A percentile compares a stretch with the other conserved stretches of the same genome.
Evolutionary conservation across 2,888 invertebrate genomes (phyloP).

Genomic region (Poecilobothrus nobilitatus): DNA sequence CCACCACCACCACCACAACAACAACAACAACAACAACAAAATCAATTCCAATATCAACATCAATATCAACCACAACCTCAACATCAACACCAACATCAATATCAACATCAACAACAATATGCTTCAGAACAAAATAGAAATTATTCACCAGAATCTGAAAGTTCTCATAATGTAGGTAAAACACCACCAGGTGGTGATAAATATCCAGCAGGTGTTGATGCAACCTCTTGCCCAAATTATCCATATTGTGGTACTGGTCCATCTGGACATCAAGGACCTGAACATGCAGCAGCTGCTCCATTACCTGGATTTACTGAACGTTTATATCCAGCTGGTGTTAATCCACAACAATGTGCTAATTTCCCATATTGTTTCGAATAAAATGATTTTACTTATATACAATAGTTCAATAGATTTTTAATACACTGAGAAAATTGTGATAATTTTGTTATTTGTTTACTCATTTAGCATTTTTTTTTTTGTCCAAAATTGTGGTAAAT

Average conservation of each 20-base stretch:
- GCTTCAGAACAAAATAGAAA: neutral
- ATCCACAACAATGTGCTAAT: constrained; percentile 44
- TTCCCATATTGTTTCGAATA: constrained; percentile 41
- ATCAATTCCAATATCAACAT: too few relatives aligned
- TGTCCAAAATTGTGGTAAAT: too few relatives aligned
- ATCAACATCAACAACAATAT: neutral
- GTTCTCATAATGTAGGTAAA: neutral
- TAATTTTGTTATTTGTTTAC: neutral
- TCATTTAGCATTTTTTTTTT: neutral
- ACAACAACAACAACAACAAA: neutral
- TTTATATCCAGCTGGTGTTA: constrained; percentile 45
- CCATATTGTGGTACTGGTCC: constrained; percentile 45
- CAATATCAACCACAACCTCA: neutral
- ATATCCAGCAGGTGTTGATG: constrained; percentile 46
- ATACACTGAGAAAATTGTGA: neutral
- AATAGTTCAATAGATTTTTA: too few relatives aligned
- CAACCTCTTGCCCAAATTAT: constrained; percentile 48
- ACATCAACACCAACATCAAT: neutral
- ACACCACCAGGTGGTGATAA: constrained; percentile 34
- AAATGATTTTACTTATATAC: too few relatives aligned
- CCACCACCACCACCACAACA: neutral
- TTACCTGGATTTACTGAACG: constrained; percentile 45
- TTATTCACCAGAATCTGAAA: too few relatives aligned
- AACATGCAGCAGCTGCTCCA: constrained; percentile 36
- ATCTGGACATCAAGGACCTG: constrained; percentile 29